Evolutionary conservation across 2,888 invertebrate genomes (phyloP), one percentile per base, ranked within the genome.

Genomic region (Meliscaeva auricollis): DNA sequence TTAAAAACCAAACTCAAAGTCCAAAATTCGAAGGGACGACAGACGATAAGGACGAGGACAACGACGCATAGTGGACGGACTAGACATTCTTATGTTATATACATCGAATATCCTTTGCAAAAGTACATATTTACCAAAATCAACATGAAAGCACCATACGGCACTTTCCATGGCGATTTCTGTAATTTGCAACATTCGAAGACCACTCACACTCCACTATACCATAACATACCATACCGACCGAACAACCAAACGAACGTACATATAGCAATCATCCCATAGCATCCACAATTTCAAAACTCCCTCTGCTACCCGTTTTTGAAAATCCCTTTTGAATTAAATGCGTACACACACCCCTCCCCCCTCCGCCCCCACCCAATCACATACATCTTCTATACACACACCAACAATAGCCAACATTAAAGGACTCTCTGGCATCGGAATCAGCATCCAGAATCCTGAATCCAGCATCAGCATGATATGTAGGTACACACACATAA

Each of bases 181-280:
- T 81, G 85, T 85, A 85, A 85, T 85, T 85, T 85, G 85, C 85
- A 85, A 85, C 85, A 85, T 85, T 85, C 73, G 81, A 85, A 85
- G 76, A 77, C 81, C 85, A 77, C 76, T 81, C 85, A 72, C 68
- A 72, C 68, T 80, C 80, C 73, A 62, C 22, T 48, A 13, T 4
- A 41, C 13, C 41, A n/a, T n/a, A n/a, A n/a, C n/a, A n/a, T n/a
- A n/a, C n/a, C 2, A 41, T 13, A 15, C 15, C 20, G 1, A 15
- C 8, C 46, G 46, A 46, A 6, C 46, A 8, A 22, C 11, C 20
- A 15, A 38, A 2, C 38, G 38, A 35, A 35, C 35, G 9, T 8
- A 35, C 13, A n/a, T 26, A n/a, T 35, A 68, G 60, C 80, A 70
- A 70, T 84, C 75, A 72, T 80, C 72, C 72, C 66, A 66, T 68